These are phyloP conservation scores for Heptranchias perlo DNA, from an alignment of 2,113 vertebrate genomes.

Conservation along the genomic window DNA sequence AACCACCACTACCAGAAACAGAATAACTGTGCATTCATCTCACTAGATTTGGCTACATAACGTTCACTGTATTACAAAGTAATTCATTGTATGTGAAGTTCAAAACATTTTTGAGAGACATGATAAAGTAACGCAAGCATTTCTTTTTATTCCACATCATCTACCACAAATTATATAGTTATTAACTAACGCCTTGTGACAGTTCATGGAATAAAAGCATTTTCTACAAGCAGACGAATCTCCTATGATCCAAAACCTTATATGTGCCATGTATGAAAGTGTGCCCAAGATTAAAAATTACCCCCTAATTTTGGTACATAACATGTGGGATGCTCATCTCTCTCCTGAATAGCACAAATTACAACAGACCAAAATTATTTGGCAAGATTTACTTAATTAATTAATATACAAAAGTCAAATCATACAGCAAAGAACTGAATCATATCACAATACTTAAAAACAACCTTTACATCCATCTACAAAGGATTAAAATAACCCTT, in stretches of 20 bases:
- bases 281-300: neutral
- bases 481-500: neutral
- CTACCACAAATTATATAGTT: neutral
- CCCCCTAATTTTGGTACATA: neutral
- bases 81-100: too few species aligned
- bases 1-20: neutral
- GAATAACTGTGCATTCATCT: neutral
- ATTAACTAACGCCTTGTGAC: neutral
- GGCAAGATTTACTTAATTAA: neutral
- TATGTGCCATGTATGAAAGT: neutral
- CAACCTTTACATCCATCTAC: neutral
- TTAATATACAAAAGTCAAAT: neutral
- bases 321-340: neutral
- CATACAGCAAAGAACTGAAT: neutral
- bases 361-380: neutral
- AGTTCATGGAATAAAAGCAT: neutral
- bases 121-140: neutral
- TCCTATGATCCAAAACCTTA: neutral
- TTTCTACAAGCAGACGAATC: neutral
- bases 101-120: neutral
- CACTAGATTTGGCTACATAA: neutral
- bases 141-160: neutral
- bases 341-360: neutral
- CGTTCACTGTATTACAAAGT: too few species aligned
- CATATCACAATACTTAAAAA: neutral